phyloP scores from a whole-genome alignment of 1,140 invertebrate genomes.

The Coenobita brevimanus region DNA sequence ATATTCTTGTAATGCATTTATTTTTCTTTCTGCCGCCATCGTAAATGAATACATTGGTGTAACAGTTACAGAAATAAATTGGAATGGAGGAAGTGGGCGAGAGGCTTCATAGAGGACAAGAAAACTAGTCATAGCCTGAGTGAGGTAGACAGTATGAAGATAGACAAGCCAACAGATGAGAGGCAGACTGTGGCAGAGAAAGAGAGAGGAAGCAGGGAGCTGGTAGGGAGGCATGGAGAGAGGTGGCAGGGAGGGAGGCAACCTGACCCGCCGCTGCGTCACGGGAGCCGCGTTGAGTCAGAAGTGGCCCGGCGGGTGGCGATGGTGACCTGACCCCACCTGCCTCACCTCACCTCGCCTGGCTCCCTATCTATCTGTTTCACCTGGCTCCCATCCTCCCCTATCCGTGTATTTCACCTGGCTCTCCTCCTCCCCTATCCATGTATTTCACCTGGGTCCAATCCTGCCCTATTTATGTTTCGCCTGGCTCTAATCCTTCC shows the following conservation, averaged over 20 bases:
- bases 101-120: too few species aligned
- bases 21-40: too few species aligned
- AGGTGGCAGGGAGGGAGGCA: neutral
- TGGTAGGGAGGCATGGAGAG: neutral
- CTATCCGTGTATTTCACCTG: neutral
- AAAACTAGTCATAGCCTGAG: too few species aligned
- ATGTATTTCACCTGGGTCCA: too few species aligned
- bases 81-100: too few species aligned
- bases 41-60: too few species aligned
- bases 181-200: neutral
- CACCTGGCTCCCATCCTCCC: neutral
- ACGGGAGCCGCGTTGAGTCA: conserved; percentile 45
- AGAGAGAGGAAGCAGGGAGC: neutral
- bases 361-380: neutral
- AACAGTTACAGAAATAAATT: too few species aligned
- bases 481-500: neutral
- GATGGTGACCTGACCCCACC: neutral
- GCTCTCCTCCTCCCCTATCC: neutral
- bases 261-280: conserved; percentile 29
- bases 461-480: too few species aligned
- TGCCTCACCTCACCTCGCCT: neutral
- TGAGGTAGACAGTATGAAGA: too few species aligned
- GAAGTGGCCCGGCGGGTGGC: conserved; percentile 32
- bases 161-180: too few species aligned
- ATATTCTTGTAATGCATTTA: too few species aligned